Conservation (phyloP, 2,797 vertebrate genomes). For the Vireo griseus region DNA sequence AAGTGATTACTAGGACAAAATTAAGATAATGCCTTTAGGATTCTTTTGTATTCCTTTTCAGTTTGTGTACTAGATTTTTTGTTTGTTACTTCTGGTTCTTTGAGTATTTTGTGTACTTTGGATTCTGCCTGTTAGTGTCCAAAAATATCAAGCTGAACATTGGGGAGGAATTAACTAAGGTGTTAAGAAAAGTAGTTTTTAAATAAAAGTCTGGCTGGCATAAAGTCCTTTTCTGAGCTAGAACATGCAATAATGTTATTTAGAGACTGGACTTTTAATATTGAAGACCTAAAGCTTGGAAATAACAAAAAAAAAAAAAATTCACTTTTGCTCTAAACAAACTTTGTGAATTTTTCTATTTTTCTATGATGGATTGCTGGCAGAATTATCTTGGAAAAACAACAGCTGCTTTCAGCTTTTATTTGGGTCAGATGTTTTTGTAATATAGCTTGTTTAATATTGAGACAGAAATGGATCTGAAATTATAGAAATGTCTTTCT, state of each 20-base stretch:
- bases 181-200: neutral
- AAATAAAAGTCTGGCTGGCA: neutral
- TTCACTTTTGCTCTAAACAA: neutral
- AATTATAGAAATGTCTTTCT: neutral
- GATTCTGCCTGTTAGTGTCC: neutral
- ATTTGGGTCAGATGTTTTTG: neutral
- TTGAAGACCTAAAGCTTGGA: neutral
- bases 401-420: neutral
- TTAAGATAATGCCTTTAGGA: neutral
- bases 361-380: neutral
- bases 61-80: neutral
- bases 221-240: neutral
- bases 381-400: neutral
- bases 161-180: neutral
- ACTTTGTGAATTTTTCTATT: neutral
- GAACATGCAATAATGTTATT: neutral
- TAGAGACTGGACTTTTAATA: neutral
- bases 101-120: neutral
- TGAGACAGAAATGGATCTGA: neutral
- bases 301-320: neutral
- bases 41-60: neutral
- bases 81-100: neutral
- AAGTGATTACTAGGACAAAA: fast-evolving
- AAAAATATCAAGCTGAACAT: neutral
- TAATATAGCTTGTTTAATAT: neutral